Evolutionary conservation across 1,140 invertebrate genomes (phyloP), one percentile per base, ranked within the genome.

Genomic region (Scylla paramamosain): DNA sequence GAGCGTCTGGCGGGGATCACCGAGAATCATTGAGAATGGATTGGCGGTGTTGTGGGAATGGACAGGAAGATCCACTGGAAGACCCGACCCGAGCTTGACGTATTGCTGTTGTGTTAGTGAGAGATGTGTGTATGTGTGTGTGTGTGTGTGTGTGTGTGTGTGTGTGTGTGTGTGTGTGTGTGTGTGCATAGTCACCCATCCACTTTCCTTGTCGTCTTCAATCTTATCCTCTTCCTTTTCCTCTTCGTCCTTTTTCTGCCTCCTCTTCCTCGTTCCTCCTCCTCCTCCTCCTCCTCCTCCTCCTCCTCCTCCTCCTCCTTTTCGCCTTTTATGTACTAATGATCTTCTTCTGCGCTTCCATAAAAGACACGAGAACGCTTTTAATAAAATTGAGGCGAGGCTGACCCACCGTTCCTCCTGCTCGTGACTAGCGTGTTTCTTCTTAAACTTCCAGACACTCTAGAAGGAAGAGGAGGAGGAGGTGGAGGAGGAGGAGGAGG

Each of bases 71-170:
- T 93, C 39, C 82, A 83, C 59, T 67, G 90, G 67, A n/a, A 77
- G 67, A 59, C 52, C 67, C 67, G 25, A 77, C 67, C 20, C 67
- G 25, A 77, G 90, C 32, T n/a, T 90, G 45, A 48, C n/a, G 45
- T 90, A 48, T 90, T 48, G 88, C 10, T 90, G 31, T 46, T 12
- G 20, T 28, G 87, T 59, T 28, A 12, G 89, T 91, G 89, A 59
- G 48, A 16, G 89, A 48, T 91, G 89, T 59, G 89, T 91, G 89
- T 91, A 46, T 91, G 89, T 91, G 89, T 91, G 89, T 91, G 89
- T 91, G 89, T 91, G 89, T 91, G 89, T 91, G 89, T 91, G 89
- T 91, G 48, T 59, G 89, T 91, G 48, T 59, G 89, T 91, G 89
- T 59, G 46, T 91, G 45, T 59, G 89, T 91, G 87, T 77, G 67